phyloP scores from a whole-genome alignment of 1,140 invertebrate species.

The Hylaeus volcanicus region DNA sequence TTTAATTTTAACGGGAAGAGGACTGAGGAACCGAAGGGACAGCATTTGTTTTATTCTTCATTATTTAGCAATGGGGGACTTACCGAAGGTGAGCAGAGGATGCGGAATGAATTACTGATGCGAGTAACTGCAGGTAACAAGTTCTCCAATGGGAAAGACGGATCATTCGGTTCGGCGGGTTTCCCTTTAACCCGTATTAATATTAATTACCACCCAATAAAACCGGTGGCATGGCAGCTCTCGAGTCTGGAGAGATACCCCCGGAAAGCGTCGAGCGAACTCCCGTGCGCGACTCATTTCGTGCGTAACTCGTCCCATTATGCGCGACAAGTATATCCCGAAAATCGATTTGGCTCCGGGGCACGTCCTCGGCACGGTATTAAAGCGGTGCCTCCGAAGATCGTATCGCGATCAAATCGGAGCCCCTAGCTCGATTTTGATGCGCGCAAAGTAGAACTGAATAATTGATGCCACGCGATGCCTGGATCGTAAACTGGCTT shows the following conservation, averaged over 20 bases:
- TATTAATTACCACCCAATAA: conserved; percentile 28
- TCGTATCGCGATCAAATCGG: conserved; percentile 42
- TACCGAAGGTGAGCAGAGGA: too few species aligned
- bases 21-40: too few species aligned
- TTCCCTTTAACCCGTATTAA: neutral
- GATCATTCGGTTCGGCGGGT: too few species aligned
- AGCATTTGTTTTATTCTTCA: too few species aligned
- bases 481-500: conserved; percentile 44
- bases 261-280: neutral
- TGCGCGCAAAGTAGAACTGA: conserved; percentile 48
- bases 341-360: conserved; percentile 31
- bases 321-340: conserved; percentile 28
- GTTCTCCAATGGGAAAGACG: neutral
- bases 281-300: conserved; percentile 19
- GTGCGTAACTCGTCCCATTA: conserved; percentile 43
- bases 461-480: conserved; percentile 50
- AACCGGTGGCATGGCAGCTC: neutral
- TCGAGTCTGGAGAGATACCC: too few species aligned
- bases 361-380: conserved; percentile 17
- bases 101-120: too few species aligned
- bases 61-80: too few species aligned
- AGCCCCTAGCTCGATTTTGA: conserved; percentile 48
- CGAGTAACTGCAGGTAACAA: too few species aligned
- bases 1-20: too few species aligned
- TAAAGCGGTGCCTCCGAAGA: conserved; percentile 30